Evolutionary conservation across 2,888 invertebrate species (phyloP).

Genomic region (Pollenia labialis): DNA sequence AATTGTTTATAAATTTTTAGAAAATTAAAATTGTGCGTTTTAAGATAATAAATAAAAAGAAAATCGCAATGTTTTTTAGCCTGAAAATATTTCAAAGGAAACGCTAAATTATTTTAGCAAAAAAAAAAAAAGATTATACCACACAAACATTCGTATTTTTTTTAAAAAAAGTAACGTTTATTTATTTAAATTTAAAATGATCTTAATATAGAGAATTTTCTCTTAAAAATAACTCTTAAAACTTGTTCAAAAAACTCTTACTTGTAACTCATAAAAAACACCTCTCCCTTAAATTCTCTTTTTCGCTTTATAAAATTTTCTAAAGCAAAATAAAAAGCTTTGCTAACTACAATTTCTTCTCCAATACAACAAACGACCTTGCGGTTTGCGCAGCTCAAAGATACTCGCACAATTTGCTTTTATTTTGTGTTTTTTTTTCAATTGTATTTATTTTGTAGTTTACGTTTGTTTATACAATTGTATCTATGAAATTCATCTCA

Average conservation of each 20-base stretch:
- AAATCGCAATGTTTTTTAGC: constrained; percentile 14
- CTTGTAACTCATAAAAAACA: not conserved
- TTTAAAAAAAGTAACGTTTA: constrained; percentile 9
- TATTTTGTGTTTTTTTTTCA: not conserved
- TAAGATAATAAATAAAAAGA: constrained; percentile 2
- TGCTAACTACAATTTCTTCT: constrained; percentile 73
- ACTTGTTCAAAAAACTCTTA: constrained; percentile 5
- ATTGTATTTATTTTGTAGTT: constrained; percentile 20
- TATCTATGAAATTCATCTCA: constrained; percentile 35
- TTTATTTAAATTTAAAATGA: not conserved
- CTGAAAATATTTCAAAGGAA: not conserved
- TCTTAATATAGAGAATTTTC: constrained; percentile 11
- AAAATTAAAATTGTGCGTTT: not conserved
- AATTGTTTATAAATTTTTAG: constrained; percentile 7
- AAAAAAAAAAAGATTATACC: not conserved
- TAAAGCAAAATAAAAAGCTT: constrained; percentile 44
- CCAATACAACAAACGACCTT: constrained; percentile 82
- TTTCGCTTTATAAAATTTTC: constrained; percentile 1
- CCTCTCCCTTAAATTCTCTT: constrained; percentile 38
- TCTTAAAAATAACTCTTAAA: constrained; percentile 17
- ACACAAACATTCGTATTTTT: not conserved
- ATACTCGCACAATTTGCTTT: constrained; percentile 9
- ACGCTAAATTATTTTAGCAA: not conserved
- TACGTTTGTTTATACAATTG: constrained; percentile 42
- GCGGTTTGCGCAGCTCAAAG: constrained; percentile 64